Evolutionary conservation across 2,797 vertebrate genomes (phyloP).

Genomic region (Carcharodon carcharias): DNA sequence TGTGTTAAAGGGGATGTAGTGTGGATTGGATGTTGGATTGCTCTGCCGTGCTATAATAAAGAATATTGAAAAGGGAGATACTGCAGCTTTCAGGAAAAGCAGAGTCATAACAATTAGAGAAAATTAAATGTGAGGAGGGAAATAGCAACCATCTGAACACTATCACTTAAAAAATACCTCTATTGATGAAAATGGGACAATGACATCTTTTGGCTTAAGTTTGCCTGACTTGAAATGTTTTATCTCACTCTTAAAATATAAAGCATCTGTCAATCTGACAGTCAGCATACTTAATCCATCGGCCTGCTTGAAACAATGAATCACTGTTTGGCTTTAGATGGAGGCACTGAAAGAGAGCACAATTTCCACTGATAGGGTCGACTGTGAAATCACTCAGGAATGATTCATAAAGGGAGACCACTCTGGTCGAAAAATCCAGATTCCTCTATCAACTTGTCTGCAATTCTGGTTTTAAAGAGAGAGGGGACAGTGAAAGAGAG

Average conservation of each 20-base stretch:
- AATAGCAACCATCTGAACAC: conserved; percentile 16
- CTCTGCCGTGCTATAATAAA: conserved; percentile 22
- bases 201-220: conserved; percentile 30
- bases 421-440: conserved; percentile 31
- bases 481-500: conserved; percentile 33
- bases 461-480: conserved; percentile 14
- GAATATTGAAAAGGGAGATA: conserved; percentile 69
- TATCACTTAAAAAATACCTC: conserved; percentile 20
- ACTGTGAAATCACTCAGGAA: conserved; percentile 37
- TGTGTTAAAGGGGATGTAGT: conserved; percentile 13
- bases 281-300: conserved; percentile 38
- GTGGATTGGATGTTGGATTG: not conserved
- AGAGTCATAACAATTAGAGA: conserved; percentile 69
- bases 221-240: conserved; percentile 37
- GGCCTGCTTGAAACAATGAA: conserved; percentile 32
- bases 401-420: conserved; percentile 35
- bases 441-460: conserved; percentile 27
- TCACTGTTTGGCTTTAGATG: conserved; percentile 38
- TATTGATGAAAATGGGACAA: not conserved
- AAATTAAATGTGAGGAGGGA: conserved; percentile 38
- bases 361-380: conserved; percentile 31
- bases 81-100: conserved; percentile 73
- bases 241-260: conserved; percentile 35
- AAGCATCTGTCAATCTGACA: conserved; percentile 37
- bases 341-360: conserved; percentile 32